Evolutionary conservation across 2,797 vertebrate genomes (phyloP).

Genomic region (Eulemur mongoz): DNA sequence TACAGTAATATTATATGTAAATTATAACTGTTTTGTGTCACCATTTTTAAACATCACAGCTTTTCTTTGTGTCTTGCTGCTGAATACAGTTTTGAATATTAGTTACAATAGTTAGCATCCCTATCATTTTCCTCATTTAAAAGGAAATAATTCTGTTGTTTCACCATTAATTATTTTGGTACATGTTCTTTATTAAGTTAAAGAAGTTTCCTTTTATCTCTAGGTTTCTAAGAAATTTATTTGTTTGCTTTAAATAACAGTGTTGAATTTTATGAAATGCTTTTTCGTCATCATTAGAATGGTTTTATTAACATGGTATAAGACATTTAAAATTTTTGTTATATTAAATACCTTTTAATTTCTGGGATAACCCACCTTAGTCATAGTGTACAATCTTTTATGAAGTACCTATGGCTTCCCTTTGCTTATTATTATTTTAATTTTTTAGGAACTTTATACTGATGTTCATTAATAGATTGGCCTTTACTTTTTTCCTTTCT

Average conservation of each 20-base stretch:
- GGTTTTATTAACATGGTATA: neutral
- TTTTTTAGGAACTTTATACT: neutral
- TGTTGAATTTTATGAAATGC: neutral
- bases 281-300: neutral
- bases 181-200: neutral
- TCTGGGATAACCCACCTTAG: neutral
- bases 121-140: neutral
- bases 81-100: neutral
- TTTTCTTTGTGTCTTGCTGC: neutral
- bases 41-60: neutral
- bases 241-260: constrained; percentile 24
- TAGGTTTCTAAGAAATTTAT: constrained; percentile 19
- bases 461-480: neutral
- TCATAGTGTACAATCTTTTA: neutral
- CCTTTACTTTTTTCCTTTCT: neutral
- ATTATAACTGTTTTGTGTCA: neutral
- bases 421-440: neutral
- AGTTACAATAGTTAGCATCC: neutral
- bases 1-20: neutral
- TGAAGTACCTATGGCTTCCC: neutral
- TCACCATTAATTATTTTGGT: constrained; percentile 1
- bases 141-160: neutral
- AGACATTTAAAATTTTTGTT: neutral
- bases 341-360: neutral
- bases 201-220: neutral